Percentiles rank a stretch among this genome's conserved stretches.
Evolutionary conservation across 2,113 vertebrate species (phyloP).

Genomic region (Colaptes auratus): DNA sequence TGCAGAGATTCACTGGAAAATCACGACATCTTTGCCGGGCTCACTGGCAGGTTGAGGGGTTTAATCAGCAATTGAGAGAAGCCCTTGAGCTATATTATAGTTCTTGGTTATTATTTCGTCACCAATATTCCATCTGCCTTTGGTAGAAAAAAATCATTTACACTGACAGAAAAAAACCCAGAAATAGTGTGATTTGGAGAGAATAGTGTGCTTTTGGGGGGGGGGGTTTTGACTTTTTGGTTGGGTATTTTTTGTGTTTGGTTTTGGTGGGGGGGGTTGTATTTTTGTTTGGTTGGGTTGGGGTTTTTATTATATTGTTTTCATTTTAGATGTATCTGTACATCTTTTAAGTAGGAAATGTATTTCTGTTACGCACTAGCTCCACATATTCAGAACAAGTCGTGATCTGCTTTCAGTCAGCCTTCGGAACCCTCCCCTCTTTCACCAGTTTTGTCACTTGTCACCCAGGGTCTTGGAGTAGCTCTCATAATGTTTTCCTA

Average conservation of each 20-base stretch:
- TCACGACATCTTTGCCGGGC: not conserved
- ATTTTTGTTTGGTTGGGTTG: not conserved
- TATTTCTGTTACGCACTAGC: not conserved
- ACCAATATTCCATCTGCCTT: not conserved
- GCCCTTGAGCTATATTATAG: not conserved
- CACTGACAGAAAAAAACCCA: not conserved
- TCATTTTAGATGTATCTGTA: not conserved
- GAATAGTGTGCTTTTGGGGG: fast-evolving
- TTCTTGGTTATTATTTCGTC: not conserved
- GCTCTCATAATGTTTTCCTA: not conserved
- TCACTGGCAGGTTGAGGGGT: not conserved
- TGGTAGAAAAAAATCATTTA: not conserved
- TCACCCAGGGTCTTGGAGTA: not conserved
- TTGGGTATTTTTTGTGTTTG: not conserved
- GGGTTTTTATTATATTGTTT: not conserved
- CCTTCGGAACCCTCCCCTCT: not conserved
- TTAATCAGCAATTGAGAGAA: not conserved
- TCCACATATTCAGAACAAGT: not conserved
- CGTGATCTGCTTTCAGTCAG: not conserved
- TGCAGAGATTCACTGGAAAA: not conserved
- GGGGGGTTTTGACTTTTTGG: not conserved
- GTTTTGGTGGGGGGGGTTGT: not conserved
- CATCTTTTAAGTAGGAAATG: not conserved
- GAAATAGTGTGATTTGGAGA: too few relatives aligned
- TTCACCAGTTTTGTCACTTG: not conserved